These are phyloP conservation scores for Microtus agrestis DNA, from an alignment of 2,797 vertebrate species.

Conservation along the genomic window DNA sequence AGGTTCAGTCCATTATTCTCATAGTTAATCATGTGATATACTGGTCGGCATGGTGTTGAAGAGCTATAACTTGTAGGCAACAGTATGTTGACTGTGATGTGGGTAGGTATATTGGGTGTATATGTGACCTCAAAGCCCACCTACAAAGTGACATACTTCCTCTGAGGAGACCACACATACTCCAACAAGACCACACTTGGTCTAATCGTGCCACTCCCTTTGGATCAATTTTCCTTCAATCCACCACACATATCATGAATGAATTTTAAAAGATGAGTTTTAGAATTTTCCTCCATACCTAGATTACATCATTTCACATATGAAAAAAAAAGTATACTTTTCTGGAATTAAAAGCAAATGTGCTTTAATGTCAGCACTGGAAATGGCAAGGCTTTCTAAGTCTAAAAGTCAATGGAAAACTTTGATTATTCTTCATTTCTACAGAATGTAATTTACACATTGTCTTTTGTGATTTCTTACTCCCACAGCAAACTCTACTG, in stretches of 20 bases:
- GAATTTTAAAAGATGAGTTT: neutral
- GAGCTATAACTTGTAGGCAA: neutral
- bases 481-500: slow-evolving; percentile 8
- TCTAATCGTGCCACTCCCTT: neutral
- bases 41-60: neutral
- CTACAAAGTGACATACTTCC: neutral
- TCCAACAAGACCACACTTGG: neutral
- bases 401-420: slow-evolving; percentile 37
- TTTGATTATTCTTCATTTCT: slow-evolving; percentile 29
- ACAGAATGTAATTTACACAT: slow-evolving; percentile 48
- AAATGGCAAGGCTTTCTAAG: slow-evolving; percentile 29
- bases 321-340: neutral
- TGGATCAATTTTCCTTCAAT: neutral
- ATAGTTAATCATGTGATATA: neutral
- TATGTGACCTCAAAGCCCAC: neutral
- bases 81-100: neutral
- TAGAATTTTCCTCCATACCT: neutral
- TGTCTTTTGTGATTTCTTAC: slow-evolving; percentile 16
- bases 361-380: neutral
- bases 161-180: neutral
- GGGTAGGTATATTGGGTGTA: neutral
- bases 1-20: neutral
- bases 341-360: neutral
- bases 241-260: neutral
- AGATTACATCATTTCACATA: neutral